These are phyloP conservation scores for Empis stercorea DNA, from an alignment of 2,888 invertebrate genomes.

Conservation along the genomic window DNA sequence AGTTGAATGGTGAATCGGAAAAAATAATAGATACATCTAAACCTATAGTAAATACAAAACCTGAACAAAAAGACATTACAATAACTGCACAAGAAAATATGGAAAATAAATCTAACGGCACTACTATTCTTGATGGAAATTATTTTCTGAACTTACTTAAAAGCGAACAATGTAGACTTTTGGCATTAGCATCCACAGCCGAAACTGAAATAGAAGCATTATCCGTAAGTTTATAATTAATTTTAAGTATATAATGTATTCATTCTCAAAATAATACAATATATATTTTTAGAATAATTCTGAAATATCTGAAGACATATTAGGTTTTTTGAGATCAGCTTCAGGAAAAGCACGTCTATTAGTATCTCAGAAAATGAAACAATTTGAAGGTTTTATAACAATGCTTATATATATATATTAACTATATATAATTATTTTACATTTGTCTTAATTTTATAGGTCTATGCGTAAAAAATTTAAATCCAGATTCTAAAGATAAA, in stretches of 20 bases:
- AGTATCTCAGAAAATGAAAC: conserved; percentile 86
- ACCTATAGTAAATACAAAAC: no score
- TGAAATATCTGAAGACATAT: conserved; percentile 61
- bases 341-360: conserved; percentile 84
- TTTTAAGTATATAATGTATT: conserved; percentile 4
- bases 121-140: conserved; percentile 47
- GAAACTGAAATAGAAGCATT: conserved; percentile 54
- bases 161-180: conserved; percentile 55
- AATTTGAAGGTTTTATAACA: conserved; percentile 90
- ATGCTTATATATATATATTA: conserved; percentile 5
- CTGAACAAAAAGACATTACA: no score
- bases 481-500: conserved; percentile 58
- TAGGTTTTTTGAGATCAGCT: conserved; percentile 74
- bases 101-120: no score
- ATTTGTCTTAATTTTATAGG: conserved; percentile 35
- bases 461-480: conserved; percentile 51
- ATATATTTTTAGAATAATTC: conserved; percentile 26
- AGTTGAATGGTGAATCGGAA: no score
- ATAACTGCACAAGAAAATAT: no score
- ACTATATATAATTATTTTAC: not conserved
- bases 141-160: conserved; percentile 66
- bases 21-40: no score
- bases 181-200: conserved; percentile 51
- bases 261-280: not conserved
- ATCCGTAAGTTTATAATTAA: conserved; percentile 30